Conservation (phyloP, 2,113 vertebrate genomes). For the Dipodomys merriami region DNA sequence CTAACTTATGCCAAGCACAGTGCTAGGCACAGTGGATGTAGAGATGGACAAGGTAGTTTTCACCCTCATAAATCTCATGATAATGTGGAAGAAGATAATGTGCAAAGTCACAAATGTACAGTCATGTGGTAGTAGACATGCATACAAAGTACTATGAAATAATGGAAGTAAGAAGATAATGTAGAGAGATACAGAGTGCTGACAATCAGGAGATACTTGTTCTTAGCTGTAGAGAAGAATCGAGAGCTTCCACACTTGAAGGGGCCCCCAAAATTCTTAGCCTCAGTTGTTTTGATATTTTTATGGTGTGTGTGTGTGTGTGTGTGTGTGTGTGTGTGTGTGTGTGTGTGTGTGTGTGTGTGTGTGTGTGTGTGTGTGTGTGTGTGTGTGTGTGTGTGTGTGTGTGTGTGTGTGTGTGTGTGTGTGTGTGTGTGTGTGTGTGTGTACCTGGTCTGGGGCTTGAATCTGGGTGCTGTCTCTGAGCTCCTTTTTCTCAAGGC, state of each 20-base stretch:
- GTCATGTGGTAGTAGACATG: background rate
- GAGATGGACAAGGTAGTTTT: background rate
- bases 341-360: too few relatives aligned
- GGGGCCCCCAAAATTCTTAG: background rate
- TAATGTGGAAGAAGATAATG: background rate
- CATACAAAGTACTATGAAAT: background rate
- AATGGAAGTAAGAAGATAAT: background rate
- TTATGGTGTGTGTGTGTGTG: too few relatives aligned
- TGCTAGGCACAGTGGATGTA: background rate
- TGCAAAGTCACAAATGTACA: background rate
- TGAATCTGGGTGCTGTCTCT: too few relatives aligned
- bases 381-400: too few relatives aligned
- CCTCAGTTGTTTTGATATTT: background rate
- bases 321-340: too few relatives aligned
- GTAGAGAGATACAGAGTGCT: background rate
- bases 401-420: too few relatives aligned
- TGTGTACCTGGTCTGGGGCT: too few relatives aligned
- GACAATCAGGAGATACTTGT: background rate
- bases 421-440: too few relatives aligned
- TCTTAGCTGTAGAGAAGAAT: background rate
- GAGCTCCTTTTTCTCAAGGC: too few relatives aligned
- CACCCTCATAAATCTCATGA: background rate
- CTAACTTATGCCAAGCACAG: background rate
- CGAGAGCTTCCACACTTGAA: background rate
- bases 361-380: too few relatives aligned